Evolutionary conservation across 2,888 invertebrate species (phyloP).

Genomic region (Macrophya annulata): DNA sequence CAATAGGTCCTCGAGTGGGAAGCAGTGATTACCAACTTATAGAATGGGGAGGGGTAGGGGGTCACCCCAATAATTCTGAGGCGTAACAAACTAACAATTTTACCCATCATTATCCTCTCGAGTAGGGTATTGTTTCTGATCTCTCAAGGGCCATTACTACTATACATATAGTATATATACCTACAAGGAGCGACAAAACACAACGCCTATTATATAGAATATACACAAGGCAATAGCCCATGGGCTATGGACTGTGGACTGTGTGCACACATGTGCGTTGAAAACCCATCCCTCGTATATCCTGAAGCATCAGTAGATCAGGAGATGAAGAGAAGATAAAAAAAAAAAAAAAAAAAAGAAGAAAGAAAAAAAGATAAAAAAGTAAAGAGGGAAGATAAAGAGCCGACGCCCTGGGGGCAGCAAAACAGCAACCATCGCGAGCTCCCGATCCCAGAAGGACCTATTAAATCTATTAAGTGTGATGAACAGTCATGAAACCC

Average conservation of each 20-base stretch:
- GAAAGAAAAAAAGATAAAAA: not conserved
- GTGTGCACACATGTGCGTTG: not conserved
- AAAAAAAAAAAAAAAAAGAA: not conserved
- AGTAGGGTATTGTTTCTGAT: conserved; percentile 70
- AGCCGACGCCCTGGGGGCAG: conserved; percentile 34
- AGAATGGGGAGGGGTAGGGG: too few species aligned
- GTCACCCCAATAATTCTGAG: conserved; percentile 61
- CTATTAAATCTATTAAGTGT: conserved; percentile 75
- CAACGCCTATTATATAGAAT: conserved; percentile 12
- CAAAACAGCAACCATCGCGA: conserved; percentile 45
- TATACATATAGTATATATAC: conserved; percentile 22
- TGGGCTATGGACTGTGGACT: not conserved
- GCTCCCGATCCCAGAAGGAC: conserved; percentile 55
- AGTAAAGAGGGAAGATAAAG: conserved; percentile 5
- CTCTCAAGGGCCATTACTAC: conserved; percentile 67
- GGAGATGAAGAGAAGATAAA: not conserved
- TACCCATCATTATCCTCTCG: conserved; percentile 71
- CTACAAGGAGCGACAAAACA: conserved; percentile 36
- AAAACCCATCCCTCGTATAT: not conserved
- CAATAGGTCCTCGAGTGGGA: conserved; percentile 59
- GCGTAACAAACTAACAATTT: conserved; percentile 73
- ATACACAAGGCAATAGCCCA: not conserved
- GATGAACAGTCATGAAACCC: conserved; percentile 68
- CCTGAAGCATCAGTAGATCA: not conserved
- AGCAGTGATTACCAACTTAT: conserved; percentile 69